Evolutionary conservation across 2,113 vertebrate species (phyloP), one percentile per base, ranked within the genome.

Genomic region (Mastomys natalensis): DNA sequence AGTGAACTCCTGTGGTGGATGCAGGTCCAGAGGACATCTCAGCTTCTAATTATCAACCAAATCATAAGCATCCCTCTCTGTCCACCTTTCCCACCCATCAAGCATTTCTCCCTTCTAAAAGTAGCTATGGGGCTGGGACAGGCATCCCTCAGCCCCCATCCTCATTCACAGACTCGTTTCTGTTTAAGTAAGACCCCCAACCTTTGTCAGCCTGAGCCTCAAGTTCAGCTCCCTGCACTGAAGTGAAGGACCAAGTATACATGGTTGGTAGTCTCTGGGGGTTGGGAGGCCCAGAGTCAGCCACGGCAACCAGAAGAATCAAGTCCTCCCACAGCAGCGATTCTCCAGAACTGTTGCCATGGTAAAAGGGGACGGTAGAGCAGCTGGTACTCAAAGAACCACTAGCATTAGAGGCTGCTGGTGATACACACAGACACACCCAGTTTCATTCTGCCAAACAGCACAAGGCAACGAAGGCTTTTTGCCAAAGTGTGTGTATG

Each of bases 261-360:
- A 31, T 48, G 34, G 60, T 2, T 45, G 55, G 10, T 16, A 24
- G 12, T 19, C 26, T 17, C 31, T 31, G 34, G n/a, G 77, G 53
- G 24, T 62, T 1, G 17, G 66, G 45, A 86, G 73, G 40, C 45
- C 92, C 96, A 94, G 95, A 90, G 87, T 90, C 95, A 94, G 93
- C 97, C 89, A 48, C 48, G 51, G 88, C 91, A 92, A 97, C 96
- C 97, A 97, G 97, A 97, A 98, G 64, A 95, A 93, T 86, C 97
- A 97, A 95, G 51, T 64, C 92, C 95, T 95, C 90, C 92, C 97
- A 95, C 73, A 68, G 95, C 58, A 78, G 89, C 29, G 19, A 96
- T 92, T 93, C 94, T 97, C 85, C 89, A 96, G 97, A 90, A 95
- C 96, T 55, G 98, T 96, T 98, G 97, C 97, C 95, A 98, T 94